Evolutionary conservation across 2,113 vertebrate genomes (phyloP).

Genomic region (Clarias macrocephalus): DNA sequence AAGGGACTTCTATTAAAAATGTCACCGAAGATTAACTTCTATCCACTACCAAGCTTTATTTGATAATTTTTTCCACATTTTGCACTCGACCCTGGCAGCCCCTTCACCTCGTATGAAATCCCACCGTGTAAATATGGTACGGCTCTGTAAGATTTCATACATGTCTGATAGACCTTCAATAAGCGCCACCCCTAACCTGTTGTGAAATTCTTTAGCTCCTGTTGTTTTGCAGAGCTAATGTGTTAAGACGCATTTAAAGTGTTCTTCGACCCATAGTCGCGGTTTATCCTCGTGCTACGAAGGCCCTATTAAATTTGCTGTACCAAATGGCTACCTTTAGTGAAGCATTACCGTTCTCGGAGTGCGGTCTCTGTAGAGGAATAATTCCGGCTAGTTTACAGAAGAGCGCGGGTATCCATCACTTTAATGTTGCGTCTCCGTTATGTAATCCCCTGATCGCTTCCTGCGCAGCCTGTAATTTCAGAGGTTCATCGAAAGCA

Average conservation of each 20-base stretch:
- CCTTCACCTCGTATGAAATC: not conserved
- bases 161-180: not conserved
- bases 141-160: not conserved
- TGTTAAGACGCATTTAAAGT: conserved; percentile 13
- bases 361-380: not conserved
- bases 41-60: not conserved
- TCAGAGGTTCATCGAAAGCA: not conserved
- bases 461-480: not conserved
- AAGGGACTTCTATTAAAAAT: not conserved
- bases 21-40: not conserved
- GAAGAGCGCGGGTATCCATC: not conserved
- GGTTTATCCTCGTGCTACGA: not conserved
- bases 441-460: not conserved
- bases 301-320: not conserved
- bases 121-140: conserved; percentile 16
- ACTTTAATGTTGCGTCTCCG: conserved; percentile 9
- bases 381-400: conserved; percentile 10
- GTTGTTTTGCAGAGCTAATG: conserved; percentile 16
- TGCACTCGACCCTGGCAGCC: not conserved
- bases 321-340: not conserved
- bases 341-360: not conserved
- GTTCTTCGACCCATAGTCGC: not conserved
- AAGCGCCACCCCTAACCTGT: conserved; percentile 13
- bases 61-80: not conserved
- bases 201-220: conserved; percentile 16